These are phyloP conservation scores for Parazoanthus darwini DNA, from an alignment of 92 coral and sea anemone species.

Conservation along the genomic window DNA sequence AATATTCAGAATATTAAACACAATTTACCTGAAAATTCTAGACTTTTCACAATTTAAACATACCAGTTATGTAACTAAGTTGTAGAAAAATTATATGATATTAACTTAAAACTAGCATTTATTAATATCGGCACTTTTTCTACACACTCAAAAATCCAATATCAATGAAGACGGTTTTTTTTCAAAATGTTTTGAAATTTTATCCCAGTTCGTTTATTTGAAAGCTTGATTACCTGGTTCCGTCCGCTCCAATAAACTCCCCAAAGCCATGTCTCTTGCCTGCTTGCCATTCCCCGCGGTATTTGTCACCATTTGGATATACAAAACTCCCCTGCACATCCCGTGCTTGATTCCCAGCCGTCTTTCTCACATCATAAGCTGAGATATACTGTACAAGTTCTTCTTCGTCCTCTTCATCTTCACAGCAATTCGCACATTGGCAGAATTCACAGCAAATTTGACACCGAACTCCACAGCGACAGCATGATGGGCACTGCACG, in stretches of 20 bases:
- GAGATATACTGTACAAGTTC: constrained; percentile 49
- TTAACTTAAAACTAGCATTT: too few species aligned
- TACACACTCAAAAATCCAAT: too few species aligned
- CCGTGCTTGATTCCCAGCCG: not conserved
- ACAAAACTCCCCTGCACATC: constrained; percentile 46
- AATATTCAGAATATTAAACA: too few species aligned
- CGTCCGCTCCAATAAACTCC: constrained; percentile 64
- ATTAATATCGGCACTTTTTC: too few species aligned
- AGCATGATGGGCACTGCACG: constrained; percentile 3
- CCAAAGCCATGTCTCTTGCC: constrained; percentile 75
- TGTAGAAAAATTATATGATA: too few species aligned
- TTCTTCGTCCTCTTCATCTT: constrained; percentile 62
- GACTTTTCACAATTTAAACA: too few species aligned
- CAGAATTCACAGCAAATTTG: constrained; percentile 62
- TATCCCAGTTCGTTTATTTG: too few species aligned
- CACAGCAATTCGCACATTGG: constrained; percentile 83
- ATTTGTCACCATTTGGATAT: constrained; percentile 65
- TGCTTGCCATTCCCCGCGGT: constrained; percentile 61
- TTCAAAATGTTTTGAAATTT: too few species aligned
- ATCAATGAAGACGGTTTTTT: too few species aligned
- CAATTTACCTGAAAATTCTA: too few species aligned
- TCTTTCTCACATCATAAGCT: constrained; percentile 31
- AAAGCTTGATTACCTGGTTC: constrained; percentile 52
- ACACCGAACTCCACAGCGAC: constrained; percentile 20
- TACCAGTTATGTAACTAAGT: too few species aligned